phyloP scores from a whole-genome alignment of 1,140 invertebrate genomes.

The Drosophila chauvacae region DNA sequence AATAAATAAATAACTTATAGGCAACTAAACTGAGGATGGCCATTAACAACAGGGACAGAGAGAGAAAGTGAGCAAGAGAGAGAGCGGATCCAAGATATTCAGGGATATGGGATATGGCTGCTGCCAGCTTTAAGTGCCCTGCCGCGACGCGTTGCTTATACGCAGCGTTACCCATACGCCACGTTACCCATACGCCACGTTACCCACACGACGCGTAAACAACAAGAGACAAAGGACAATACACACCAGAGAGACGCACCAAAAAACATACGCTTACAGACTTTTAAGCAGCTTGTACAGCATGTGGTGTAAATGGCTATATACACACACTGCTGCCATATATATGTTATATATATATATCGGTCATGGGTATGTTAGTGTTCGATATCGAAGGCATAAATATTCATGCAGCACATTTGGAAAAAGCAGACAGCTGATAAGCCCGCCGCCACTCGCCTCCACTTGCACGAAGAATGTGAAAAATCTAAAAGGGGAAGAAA shows the following conservation, averaged over 20 bases:
- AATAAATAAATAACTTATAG: constrained; percentile 77
- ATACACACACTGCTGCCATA: constrained; percentile 15
- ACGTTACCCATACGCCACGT: constrained; percentile 34
- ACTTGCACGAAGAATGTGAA: constrained; percentile 32
- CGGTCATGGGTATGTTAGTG: constrained; percentile 32
- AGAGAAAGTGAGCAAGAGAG: not conserved
- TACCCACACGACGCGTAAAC: constrained; percentile 62
- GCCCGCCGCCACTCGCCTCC: constrained; percentile 34
- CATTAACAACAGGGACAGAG: constrained; percentile 53
- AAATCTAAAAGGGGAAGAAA: constrained; percentile 38
- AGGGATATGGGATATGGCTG: constrained; percentile 10
- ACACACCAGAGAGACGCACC: constrained; percentile 3
- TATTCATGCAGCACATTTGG: constrained; percentile 70
- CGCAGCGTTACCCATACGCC: constrained; percentile 44
- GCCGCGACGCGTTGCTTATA: constrained; percentile 46
- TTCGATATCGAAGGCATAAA: constrained; percentile 72
- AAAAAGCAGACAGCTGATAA: constrained; percentile 75
- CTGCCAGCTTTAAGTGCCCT: constrained; percentile 46
- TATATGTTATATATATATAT: constrained; percentile 13
- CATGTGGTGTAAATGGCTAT: constrained; percentile 41
- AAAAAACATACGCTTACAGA: constrained; percentile 42
- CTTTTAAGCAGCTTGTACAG: constrained; percentile 67
- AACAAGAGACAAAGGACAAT: constrained; percentile 35
- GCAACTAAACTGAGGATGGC: constrained; percentile 58
- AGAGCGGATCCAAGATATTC: constrained; percentile 3